A percentile compares a stretch with the other conserved stretches of the same genome.
These are phyloP conservation scores for Bombus superbus DNA, from an alignment of 1,140 invertebrate species.

Conservation along the genomic window DNA sequence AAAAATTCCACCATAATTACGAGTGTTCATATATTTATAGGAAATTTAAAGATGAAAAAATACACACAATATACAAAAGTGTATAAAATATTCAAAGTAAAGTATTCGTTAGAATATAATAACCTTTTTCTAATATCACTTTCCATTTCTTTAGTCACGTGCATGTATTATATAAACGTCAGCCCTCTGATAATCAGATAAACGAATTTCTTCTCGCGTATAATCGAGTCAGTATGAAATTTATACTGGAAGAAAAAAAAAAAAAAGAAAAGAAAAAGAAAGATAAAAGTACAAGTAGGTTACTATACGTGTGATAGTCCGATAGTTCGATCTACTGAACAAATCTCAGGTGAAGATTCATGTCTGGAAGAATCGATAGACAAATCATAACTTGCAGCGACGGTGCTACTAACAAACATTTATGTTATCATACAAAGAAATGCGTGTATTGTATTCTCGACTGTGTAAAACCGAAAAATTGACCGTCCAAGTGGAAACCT, in stretches of 20 bases:
- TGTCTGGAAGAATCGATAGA: slow-evolving; percentile 10
- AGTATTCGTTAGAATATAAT: background rate
- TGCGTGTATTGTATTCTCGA: background rate
- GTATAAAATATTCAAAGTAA: background rate
- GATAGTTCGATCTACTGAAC: background rate
- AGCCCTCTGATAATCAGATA: no score
- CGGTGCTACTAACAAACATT: slow-evolving; percentile 17
- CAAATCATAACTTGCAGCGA: slow-evolving; percentile 3
- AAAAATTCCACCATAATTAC: background rate
- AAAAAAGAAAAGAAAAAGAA: background rate
- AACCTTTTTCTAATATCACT: background rate
- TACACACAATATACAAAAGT: background rate
- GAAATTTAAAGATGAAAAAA: background rate
- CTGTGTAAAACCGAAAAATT: background rate
- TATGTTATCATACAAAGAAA: slow-evolving; percentile 15
- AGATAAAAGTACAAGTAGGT: background rate
- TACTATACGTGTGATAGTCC: no score
- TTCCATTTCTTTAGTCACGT: no score
- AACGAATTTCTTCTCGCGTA: no score
- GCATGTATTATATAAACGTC: no score
- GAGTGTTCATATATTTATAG: background rate
- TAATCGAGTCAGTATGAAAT: no score
- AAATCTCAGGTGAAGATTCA: background rate
- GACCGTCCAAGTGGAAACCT: background rate
- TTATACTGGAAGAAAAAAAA: no score